A percentile compares a stretch with the other conserved stretches of the same genome.
Evolutionary conservation across 2,113 vertebrate genomes (phyloP).

Genomic region (Calyptommatus sinebrachiatus): DNA sequence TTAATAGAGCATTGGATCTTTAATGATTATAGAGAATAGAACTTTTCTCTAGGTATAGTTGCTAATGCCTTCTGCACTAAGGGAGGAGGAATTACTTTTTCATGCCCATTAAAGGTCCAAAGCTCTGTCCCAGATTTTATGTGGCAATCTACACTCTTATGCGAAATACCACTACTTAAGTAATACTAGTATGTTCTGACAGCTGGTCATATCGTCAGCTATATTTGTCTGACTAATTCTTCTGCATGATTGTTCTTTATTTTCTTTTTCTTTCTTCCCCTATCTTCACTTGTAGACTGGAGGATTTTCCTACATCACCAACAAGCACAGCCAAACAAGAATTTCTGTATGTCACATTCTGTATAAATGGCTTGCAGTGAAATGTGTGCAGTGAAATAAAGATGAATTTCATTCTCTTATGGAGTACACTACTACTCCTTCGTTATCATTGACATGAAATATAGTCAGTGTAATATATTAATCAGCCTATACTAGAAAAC

Average conservation of each 20-base stretch:
- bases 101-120: too few species aligned
- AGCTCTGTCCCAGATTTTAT: too few species aligned
- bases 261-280: conserved; percentile 77
- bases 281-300: conserved; percentile 89
- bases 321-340: conserved; percentile 99
- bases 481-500: conserved; percentile 20
- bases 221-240: conserved; percentile 64
- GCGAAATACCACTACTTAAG: conserved; percentile 22
- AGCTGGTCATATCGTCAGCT: conserved; percentile 61
- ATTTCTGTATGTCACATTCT: conserved; percentile 93
- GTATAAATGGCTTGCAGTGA: conserved; percentile 70
- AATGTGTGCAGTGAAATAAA: conserved; percentile 57
- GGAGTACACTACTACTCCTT: conserved; percentile 48
- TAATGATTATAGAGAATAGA: too few species aligned
- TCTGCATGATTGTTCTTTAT: conserved; percentile 72
- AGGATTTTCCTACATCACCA: conserved; percentile 99
- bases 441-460: conserved; percentile 5
- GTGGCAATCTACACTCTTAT: too few species aligned
- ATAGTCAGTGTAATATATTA: conserved; percentile 13
- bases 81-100: too few species aligned
- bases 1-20: too few species aligned
- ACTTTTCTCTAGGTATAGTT: too few species aligned
- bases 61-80: too few species aligned
- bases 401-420: conserved; percentile 56
- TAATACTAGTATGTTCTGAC: conserved; percentile 38